These are phyloP conservation scores for Heteromurus nitidus DNA, from an alignment of 2,888 invertebrate genomes.

Conservation along the genomic window DNA sequence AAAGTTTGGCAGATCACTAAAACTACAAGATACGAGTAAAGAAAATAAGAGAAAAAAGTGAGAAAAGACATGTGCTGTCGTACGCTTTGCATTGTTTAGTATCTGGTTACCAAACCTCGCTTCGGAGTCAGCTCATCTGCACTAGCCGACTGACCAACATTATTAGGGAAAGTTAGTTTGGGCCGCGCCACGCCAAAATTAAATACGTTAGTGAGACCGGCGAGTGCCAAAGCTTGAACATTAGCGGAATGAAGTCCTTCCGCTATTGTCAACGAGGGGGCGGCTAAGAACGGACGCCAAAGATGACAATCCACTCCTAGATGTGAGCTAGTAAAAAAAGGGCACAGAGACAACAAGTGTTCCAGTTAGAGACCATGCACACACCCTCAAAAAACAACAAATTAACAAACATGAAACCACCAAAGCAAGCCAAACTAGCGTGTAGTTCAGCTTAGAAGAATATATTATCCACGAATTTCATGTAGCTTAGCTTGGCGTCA, in stretches of 20 bases:
- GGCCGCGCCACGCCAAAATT: slow-evolving; percentile 46
- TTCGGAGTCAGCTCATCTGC: slow-evolving; percentile 70
- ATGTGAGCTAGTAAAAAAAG: slow-evolving; percentile 60
- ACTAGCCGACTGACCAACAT: slow-evolving; percentile 69
- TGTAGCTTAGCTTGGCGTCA: neutral
- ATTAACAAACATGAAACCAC: neutral
- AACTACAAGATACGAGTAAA: too few relatives aligned
- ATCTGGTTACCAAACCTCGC: slow-evolving; percentile 70
- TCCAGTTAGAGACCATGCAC: neutral
- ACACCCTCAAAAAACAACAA: neutral
- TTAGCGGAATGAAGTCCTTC: slow-evolving; percentile 71
- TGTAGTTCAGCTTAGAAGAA: neutral
- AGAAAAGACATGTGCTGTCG: slow-evolving; percentile 58
- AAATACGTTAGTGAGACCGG: slow-evolving; percentile 71
- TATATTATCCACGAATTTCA: neutral
- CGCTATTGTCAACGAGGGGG: slow-evolving; percentile 67
- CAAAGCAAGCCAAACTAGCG: neutral
- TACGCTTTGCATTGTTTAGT: slow-evolving; percentile 65
- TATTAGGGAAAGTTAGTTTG: slow-evolving; percentile 63
- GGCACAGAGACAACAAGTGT: slow-evolving; percentile 20
- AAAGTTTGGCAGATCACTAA: too few relatives aligned
- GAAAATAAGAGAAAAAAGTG: too few relatives aligned
- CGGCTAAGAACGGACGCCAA: slow-evolving; percentile 68
- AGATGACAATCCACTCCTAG: slow-evolving; percentile 70
- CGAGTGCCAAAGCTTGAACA: slow-evolving; percentile 70